A percentile compares a stretch with the other conserved stretches of the same genome.
These are phyloP conservation scores for Myotis planiceps DNA, from an alignment of 2,797 vertebrate genomes.

Conservation along the genomic window DNA sequence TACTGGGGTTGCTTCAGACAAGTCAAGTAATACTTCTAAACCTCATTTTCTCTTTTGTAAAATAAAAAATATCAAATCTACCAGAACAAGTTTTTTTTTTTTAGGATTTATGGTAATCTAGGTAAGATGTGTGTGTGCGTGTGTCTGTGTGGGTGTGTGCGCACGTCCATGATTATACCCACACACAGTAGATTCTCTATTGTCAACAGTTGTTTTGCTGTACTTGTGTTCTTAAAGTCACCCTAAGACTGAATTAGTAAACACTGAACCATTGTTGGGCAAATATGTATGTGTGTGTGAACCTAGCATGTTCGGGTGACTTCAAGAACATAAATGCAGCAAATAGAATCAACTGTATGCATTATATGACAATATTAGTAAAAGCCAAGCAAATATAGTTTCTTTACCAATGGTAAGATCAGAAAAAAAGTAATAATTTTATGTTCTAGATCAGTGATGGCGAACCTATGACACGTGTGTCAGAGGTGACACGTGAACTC, in stretches of 20 bases:
- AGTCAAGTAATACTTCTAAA: neutral
- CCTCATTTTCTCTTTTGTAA: neutral
- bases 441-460: neutral
- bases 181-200: neutral
- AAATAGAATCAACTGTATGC: neutral
- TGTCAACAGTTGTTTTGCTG: neutral
- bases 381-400: slow-evolving; percentile 32
- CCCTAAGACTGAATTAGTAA: neutral
- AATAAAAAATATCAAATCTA: neutral
- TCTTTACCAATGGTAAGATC: slow-evolving; percentile 7
- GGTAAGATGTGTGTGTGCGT: neutral
- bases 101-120: neutral
- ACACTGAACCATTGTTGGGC: neutral
- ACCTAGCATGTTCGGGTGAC: neutral
- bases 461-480: too few relatives aligned
- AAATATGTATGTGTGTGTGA: neutral
- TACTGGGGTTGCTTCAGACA: neutral
- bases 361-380: slow-evolving; percentile 29
- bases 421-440: neutral
- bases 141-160: neutral
- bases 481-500: too few relatives aligned
- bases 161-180: rapidly evolving
- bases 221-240: neutral
- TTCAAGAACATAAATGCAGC: neutral
- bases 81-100: neutral